A percentile compares a stretch with the other conserved stretches of the same genome.
Conservation (phyloP, 2,797 vertebrate species). For the Pygocentrus nattereri region DNA sequence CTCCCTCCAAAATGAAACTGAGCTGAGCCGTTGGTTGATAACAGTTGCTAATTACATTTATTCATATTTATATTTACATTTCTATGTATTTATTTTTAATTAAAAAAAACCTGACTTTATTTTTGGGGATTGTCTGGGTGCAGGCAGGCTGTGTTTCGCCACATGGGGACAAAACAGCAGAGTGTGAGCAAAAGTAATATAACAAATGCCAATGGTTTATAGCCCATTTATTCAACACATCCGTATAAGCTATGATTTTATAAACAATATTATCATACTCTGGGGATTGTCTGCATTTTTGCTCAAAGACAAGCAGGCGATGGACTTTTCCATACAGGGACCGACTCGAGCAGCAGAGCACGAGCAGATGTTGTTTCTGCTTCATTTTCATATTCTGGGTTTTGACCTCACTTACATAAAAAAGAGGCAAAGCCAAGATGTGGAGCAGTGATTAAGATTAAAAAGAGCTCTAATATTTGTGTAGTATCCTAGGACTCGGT, state of each 20-base stretch:
- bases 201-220: background rate
- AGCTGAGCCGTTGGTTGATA: no score
- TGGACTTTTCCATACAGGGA: background rate
- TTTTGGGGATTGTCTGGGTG: background rate
- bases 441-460: background rate
- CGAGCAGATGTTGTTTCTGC: background rate
- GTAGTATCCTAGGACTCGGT: background rate
- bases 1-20: no score
- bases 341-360: background rate
- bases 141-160: background rate
- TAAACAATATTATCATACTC: background rate
- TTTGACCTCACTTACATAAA: background rate
- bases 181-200: background rate
- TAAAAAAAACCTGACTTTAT: no score
- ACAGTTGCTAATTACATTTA: no score
- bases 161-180: background rate
- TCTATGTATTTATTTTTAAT: no score
- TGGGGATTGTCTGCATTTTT: background rate
- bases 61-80: no score
- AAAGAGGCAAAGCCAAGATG: background rate
- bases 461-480: background rate
- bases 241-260: background rate
- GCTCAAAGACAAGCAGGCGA: background rate
- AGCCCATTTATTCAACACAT: background rate
- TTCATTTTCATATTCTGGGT: background rate